A percentile compares a stretch with the other conserved stretches of the same genome.
Conservation (phyloP, 1,140 invertebrate genomes). For the Listronotus oregonensis region DNA sequence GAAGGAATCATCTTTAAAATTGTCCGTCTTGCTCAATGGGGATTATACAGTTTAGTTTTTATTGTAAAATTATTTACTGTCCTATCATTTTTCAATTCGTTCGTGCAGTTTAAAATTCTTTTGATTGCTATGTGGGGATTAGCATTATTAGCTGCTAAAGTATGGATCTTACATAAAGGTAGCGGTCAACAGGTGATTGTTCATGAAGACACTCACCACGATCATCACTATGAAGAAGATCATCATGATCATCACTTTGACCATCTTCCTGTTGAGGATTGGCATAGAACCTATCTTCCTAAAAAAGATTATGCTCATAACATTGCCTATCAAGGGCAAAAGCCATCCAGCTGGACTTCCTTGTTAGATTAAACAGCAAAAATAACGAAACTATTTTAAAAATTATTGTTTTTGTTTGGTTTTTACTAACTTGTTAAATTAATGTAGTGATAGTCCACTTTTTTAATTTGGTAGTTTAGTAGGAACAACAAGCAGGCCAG, state of each 20-base stretch:
- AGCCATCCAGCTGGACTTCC: slow-evolving; percentile 18
- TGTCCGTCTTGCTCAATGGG: slow-evolving; percentile 15
- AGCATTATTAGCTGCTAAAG: slow-evolving; percentile 23
- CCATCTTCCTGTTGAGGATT: slow-evolving; percentile 22
- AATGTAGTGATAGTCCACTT: too few species aligned
- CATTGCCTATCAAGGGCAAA: slow-evolving; percentile 18
- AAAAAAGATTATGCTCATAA: slow-evolving; percentile 24
- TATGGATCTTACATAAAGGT: slow-evolving; percentile 17
- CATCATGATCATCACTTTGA: slow-evolving; percentile 16
- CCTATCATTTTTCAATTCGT: slow-evolving; percentile 23
- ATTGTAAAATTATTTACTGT: slow-evolving; percentile 1
- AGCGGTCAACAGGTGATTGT: slow-evolving; percentile 15
- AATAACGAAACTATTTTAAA: too few species aligned
- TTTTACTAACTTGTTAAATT: too few species aligned
- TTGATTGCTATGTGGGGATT: slow-evolving; percentile 30
- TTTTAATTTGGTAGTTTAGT: too few species aligned
- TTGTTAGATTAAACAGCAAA: slow-evolving; percentile 14
- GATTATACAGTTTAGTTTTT: slow-evolving; percentile 12
- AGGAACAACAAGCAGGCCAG: too few species aligned
- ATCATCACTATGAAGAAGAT: slow-evolving; percentile 30
- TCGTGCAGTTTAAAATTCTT: slow-evolving; percentile 29
- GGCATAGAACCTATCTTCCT: slow-evolving; percentile 24
- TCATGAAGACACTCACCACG: slow-evolving; percentile 33
- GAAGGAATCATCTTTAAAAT: slow-evolving; percentile 31
- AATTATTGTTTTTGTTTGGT: too few species aligned